These are phyloP conservation scores for Agrypnia vestita DNA, from an alignment of 1,140 invertebrate species.

Conservation along the genomic window DNA sequence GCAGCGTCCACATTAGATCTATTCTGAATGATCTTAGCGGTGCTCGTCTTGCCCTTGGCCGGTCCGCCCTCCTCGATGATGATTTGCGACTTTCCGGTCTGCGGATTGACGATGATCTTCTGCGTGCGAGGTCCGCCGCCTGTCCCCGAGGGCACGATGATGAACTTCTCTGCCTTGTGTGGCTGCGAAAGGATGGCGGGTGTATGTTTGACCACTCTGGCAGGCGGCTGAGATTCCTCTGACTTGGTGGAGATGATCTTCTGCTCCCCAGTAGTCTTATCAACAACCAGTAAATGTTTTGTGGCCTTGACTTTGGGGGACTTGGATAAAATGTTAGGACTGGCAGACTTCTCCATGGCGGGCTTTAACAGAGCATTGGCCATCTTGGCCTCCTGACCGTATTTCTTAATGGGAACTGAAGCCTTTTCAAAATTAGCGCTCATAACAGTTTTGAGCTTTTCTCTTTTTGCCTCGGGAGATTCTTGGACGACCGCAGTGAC, in stretches of 20 bases:
- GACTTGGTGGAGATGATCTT: constrained; percentile 69
- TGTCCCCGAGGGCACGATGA: constrained; percentile 75
- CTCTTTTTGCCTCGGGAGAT: constrained; percentile 8
- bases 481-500: constrained; percentile 1
- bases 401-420: constrained; percentile 35
- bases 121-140: constrained; percentile 62
- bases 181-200: constrained; percentile 4
- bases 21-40: constrained; percentile 59
- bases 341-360: constrained; percentile 66
- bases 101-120: constrained; percentile 70
- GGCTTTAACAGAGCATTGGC: constrained; percentile 43
- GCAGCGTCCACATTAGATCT: constrained; percentile 62
- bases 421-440: background rate
- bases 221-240: constrained; percentile 54
- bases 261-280: constrained; percentile 69
- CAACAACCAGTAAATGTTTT: constrained; percentile 70
- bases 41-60: constrained; percentile 23
- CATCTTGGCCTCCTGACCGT: constrained; percentile 30
- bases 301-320: constrained; percentile 67
- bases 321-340: constrained; percentile 72
- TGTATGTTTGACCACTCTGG: constrained; percentile 34
- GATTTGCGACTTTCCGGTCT: constrained; percentile 68
- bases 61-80: constrained; percentile 63
- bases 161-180: constrained; percentile 74
- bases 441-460: background rate